phyloP scores from a whole-genome alignment of 2,797 vertebrate species.

The Syngnathus rostellatus region DNA sequence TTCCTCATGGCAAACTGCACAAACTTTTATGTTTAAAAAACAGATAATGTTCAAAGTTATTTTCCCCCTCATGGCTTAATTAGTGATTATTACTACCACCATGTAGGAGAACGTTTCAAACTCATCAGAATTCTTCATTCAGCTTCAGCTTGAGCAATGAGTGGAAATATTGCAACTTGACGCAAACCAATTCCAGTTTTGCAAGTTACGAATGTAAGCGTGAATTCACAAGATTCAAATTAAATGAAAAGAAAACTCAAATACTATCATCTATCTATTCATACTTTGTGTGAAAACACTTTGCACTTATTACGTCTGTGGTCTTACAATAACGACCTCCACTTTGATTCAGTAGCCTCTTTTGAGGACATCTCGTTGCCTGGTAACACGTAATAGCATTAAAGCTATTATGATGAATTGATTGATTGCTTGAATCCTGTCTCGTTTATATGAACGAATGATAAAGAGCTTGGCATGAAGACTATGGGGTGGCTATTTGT shows the following conservation, averaged over 20 bases:
- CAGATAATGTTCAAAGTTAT: slow-evolving; percentile 55
- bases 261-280: no score
- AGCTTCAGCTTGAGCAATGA: neutral
- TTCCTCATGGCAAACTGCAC: slow-evolving; percentile 39
- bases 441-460: no score
- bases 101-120: slow-evolving; percentile 39
- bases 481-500: no score
- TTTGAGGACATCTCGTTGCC: neutral
- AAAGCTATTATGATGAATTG: no score
- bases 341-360: neutral
- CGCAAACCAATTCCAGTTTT: neutral
- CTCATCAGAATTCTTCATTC: slow-evolving; percentile 29
- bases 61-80: slow-evolving; percentile 55
- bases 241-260: no score
- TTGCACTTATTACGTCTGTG: no score
- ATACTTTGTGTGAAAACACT: no score
- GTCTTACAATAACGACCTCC: neutral
- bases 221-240: neutral
- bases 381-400: no score
- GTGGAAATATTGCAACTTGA: neutral
- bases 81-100: slow-evolving; percentile 44
- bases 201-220: neutral
- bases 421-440: no score
- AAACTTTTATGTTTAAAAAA: slow-evolving; percentile 44
- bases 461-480: no score